Evolutionary conservation across 2,888 invertebrate species (phyloP).

Genomic region (Antheraea yamamai): DNA sequence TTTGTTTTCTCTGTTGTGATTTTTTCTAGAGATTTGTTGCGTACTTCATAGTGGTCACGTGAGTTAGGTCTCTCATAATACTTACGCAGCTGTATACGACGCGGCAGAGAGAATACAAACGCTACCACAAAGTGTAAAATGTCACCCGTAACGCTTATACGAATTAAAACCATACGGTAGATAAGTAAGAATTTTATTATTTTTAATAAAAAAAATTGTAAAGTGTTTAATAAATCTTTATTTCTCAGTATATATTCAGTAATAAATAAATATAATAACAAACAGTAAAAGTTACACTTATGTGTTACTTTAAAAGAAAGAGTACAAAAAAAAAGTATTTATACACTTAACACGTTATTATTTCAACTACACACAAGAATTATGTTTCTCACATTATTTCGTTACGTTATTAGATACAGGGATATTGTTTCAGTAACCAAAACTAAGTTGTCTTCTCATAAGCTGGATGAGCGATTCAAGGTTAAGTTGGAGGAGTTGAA

Average conservation of each 20-base stretch:
- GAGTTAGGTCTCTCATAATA: slow-evolving; percentile 70
- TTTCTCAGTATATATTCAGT: not conserved
- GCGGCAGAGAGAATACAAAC: slow-evolving; percentile 26
- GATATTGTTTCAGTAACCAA: slow-evolving; percentile 2
- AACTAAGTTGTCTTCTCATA: slow-evolving; percentile 28
- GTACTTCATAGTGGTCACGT: slow-evolving; percentile 63
- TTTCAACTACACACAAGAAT: not conserved
- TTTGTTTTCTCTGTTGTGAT: slow-evolving; percentile 81
- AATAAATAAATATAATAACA: not conserved
- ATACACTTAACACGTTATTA: not conserved
- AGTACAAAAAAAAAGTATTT: not conserved
- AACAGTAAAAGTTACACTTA: not conserved
- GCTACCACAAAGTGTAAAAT: slow-evolving; percentile 14
- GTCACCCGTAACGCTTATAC: not conserved
- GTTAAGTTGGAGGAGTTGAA: slow-evolving; percentile 84
- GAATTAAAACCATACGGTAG: not conserved
- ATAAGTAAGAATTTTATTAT: not conserved
- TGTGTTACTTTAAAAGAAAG: not conserved
- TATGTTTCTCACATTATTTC: not conserved
- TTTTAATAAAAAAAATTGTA: not conserved
- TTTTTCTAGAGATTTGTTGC: slow-evolving; percentile 75
- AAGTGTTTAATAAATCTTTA: not conserved
- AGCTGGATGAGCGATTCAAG: slow-evolving; percentile 64
- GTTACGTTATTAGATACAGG: not conserved
- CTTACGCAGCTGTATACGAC: slow-evolving; percentile 31